Percentiles rank a stretch among this genome's conserved stretches.
These are phyloP conservation scores for Aphelinus certus DNA, from an alignment of 1,140 invertebrate genomes.

Conservation along the genomic window DNA sequence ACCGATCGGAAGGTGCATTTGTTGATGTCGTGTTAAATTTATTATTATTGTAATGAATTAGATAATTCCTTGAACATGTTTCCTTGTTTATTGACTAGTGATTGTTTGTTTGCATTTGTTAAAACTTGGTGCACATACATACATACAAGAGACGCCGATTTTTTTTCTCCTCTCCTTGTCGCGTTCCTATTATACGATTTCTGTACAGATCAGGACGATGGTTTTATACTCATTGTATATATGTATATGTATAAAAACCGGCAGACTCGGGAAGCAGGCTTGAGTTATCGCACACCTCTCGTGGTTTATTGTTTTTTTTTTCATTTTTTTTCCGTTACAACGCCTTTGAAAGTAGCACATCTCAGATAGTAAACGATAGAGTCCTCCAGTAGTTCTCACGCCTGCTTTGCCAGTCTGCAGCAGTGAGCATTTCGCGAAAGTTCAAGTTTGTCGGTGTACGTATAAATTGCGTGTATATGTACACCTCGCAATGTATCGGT, in stretches of 20 bases:
- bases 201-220: slow-evolving; percentile 34
- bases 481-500: neutral
- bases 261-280: slow-evolving; percentile 18
- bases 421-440: slow-evolving; percentile 26
- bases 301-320: neutral
- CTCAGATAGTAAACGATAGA: neutral
- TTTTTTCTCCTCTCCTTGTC: slow-evolving; percentile 29
- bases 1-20: slow-evolving; percentile 42
- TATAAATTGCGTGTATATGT: slow-evolving; percentile 26
- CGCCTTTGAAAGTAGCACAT: too few species aligned
- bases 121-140: slow-evolving; percentile 40
- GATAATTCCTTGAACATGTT: slow-evolving; percentile 42
- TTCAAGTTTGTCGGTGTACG: slow-evolving; percentile 30
- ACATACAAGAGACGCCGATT: slow-evolving; percentile 20
- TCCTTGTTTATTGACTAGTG: slow-evolving; percentile 44
- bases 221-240: slow-evolving; percentile 40
- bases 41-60: slow-evolving; percentile 33
- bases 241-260: slow-evolving; percentile 36
- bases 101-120: slow-evolving; percentile 53
- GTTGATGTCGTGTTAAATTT: slow-evolving; percentile 49
- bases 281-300: slow-evolving; percentile 12
- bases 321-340: slow-evolving; percentile 4
- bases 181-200: slow-evolving; percentile 30
- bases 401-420: slow-evolving; percentile 22
- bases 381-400: slow-evolving; percentile 23